Conservation (phyloP, 2,113 vertebrate genomes). For the Spermophilus dauricus region DNA sequence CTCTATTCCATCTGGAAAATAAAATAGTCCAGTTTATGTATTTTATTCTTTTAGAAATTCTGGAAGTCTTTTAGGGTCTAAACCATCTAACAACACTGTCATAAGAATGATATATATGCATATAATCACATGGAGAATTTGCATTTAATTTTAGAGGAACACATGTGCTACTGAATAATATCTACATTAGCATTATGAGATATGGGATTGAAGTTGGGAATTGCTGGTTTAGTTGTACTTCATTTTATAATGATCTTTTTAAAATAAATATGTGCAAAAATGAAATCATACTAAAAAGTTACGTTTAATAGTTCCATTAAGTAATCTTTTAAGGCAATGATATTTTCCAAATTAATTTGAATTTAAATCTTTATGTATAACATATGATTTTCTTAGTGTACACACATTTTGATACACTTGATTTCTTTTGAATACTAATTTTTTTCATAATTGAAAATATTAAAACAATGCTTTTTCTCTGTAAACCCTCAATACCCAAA, state of each 20-base stretch:
- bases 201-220: not conserved
- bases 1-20: slow-evolving; percentile 9
- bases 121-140: not conserved
- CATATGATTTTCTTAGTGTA: slow-evolving; percentile 6
- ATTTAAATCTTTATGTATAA: not conserved
- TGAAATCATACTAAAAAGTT: not conserved
- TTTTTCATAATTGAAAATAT: not conserved
- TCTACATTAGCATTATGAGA: not conserved
- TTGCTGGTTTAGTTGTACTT: not conserved
- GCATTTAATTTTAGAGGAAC: not conserved
- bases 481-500: not conserved
- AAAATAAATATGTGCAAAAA: not conserved
- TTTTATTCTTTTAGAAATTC: not conserved
- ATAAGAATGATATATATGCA: not conserved
- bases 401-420: not conserved
- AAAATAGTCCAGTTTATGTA: not conserved
- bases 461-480: slow-evolving; percentile 4
- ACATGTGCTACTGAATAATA: not conserved
- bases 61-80: not conserved
- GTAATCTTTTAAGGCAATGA: not conserved
- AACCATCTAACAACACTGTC: not conserved
- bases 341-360: slow-evolving; percentile 48
- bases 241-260: not conserved
- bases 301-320: slow-evolving; percentile 2
- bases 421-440: slow-evolving; percentile 39